Percentiles rank a stretch among this genome's conserved stretches.
Conservation (phyloP, 2,113 vertebrate genomes). For the Aleadryas rufinucha region DNA sequence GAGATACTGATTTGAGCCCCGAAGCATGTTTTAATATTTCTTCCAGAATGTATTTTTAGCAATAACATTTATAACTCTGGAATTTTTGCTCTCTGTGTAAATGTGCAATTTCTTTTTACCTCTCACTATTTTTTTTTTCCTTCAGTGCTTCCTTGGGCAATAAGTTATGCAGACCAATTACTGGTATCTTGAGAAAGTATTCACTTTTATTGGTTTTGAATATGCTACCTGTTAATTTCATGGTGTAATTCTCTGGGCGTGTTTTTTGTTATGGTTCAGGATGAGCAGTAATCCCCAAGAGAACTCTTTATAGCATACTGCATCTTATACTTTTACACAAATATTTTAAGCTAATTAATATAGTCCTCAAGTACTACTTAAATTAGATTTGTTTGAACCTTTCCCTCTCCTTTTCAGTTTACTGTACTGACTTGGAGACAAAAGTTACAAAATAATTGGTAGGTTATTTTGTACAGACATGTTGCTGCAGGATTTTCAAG, state of each 20-base stretch:
- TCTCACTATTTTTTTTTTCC: background rate
- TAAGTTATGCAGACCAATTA: background rate
- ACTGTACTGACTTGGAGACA: background rate
- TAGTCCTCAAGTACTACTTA: background rate
- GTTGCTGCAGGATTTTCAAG: background rate
- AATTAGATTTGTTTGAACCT: background rate
- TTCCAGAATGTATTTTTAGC: constrained; percentile 7
- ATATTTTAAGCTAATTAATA: background rate
- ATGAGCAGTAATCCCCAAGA: background rate
- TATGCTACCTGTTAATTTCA: background rate
- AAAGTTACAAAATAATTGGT: background rate
- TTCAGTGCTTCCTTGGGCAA: background rate
- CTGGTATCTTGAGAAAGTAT: background rate
- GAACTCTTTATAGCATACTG: background rate
- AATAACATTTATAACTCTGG: background rate
- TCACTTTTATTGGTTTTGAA: background rate
- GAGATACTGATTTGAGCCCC: background rate
- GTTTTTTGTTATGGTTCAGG: background rate
- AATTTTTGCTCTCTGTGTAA: background rate
- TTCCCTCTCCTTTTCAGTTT: background rate
- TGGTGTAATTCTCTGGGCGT: background rate
- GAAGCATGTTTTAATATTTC: background rate
- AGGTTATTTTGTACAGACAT: background rate
- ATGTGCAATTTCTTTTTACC: background rate
- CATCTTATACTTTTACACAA: background rate